Evolutionary conservation across 2,888 invertebrate species (phyloP), one percentile per base, ranked within the genome.

Genomic region (Drosophila anomalipes): DNA sequence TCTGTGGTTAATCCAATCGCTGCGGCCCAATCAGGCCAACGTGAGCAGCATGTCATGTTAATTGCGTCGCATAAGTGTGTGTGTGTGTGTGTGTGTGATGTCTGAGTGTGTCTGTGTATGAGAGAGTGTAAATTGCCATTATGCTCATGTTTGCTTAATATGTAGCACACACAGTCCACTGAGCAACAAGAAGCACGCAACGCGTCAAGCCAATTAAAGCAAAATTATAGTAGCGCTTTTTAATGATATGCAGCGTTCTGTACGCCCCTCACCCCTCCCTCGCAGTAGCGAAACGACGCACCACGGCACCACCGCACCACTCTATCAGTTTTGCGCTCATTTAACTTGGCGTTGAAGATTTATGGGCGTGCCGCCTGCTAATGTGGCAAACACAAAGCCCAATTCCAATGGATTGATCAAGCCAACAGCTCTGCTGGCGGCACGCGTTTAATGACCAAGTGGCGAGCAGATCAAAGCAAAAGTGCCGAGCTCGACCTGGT

Each of bases 121-220:
- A 54, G 80, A 52, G 68, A 76, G 76, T 87, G 78, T 78, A 80
- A 86, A 86, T 78, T 87, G 90, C 69, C 68, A 90, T 86, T 90
- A 88, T 90, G 86, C 86, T 86, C 90, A 86, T 86, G 86, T 86
- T 86, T 90, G 83, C 79, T 88, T 88, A 86, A 88, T 85, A 85
- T 89, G 90, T 85, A 71, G 79, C 82, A 79, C 80, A 82, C 77
- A 87, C 81, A 81, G 67, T 71, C 69, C 77, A 73, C 79, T 63
- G 77, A 60, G 51, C 64, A 62, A 22, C 57, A 30, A 63, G 66
- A 70, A 70, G 82, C 89, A 84, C 85, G 85, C 89, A 87, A 84
- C 74, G 82, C 88, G 88, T 90, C 90, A 81, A 72, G 73, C 90
- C 88, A 86, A 86, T 86, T 90, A 86, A 86, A 90, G 71, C 71